Percentiles rank a stretch among this genome's conserved stretches.
Evolutionary conservation across 2,113 vertebrate species (phyloP).

Genomic region (Leptocoma aspasia): DNA sequence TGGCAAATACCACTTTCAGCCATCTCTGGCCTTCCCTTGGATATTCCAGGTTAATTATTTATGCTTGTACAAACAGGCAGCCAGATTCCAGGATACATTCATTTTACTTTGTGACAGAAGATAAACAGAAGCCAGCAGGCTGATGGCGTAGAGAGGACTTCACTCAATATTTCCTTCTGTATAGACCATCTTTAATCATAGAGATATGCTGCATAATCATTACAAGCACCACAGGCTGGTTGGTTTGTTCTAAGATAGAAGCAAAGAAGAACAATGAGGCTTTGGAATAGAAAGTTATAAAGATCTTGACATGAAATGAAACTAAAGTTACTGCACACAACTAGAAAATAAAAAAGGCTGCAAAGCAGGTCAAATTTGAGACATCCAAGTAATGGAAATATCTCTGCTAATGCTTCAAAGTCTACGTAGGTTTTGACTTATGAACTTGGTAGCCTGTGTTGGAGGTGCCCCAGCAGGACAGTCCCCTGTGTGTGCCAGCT

Average conservation of each 20-base stretch:
- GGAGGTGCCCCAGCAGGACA: background rate
- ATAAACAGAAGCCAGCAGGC: constrained; percentile 38
- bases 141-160: background rate
- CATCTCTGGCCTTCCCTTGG: background rate
- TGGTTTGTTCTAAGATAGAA: background rate
- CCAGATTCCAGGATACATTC: constrained; percentile 44
- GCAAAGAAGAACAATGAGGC: background rate
- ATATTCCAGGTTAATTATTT: constrained; percentile 39
- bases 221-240: background rate
- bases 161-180: constrained; percentile 16
- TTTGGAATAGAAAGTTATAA: background rate
- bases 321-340: background rate
- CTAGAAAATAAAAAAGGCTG: background rate
- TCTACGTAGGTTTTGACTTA: background rate
- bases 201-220: background rate
- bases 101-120: constrained; percentile 40
- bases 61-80: constrained; percentile 39
- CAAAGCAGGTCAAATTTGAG: background rate
- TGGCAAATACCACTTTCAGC: background rate
- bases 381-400: background rate
- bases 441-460: background rate
- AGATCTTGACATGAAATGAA: background rate
- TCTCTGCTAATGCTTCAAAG: background rate
- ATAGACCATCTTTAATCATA: background rate
- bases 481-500: background rate